Base-by-base conservation (phyloP, 1,140 invertebrate genomes). In the Amyelois transitella region DNA sequence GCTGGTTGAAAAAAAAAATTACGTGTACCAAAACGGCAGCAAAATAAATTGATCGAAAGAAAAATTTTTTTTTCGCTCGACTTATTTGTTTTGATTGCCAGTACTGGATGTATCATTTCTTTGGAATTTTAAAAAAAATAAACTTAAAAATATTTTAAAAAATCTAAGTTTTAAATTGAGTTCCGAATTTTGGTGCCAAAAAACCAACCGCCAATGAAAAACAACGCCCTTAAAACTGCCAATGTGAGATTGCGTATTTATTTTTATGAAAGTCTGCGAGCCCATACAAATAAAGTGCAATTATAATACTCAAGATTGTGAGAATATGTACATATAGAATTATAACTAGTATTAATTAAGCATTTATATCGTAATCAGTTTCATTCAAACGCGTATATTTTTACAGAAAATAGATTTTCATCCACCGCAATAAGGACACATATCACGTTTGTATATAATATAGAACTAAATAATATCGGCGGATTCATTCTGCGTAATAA, bases 291-390 rank as follows among this genome's bases (percentile, higher is more conserved):
- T 77, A 82, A 87, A 87, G 84, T 87, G 84, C 84, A 87, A 87
- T 87, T 87, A 87, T 78, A 77, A 83, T 84, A 87, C 81, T 86
- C 79, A 77, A 80, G 75, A 83, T 82, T 86, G 84, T 87, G 82
- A 86, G 75, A 83, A 68, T 62, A 61, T 87, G 84, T 87, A 87
- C 55, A 86, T 86, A 87, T 81, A 81, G 69, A 22, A n/a, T 48
- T 6, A 56, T 55, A 64, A 55, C 69, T 77, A 72, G 67, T 74
- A 59, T 73, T 77, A 79, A 72, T 77, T 79, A 79, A 81, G 76
- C 69, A 75, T 78, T 77, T 81, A 76, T 65, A 64, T 51, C 38
- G 58, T 52, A 55, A 25, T 12, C 60, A 58, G 58, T 59, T 60
- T 56, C 45, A 21, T 48, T 20, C 19, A 21, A 21, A 48, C 18